phyloP scores from a whole-genome alignment of 2,113 vertebrate genomes.

The Excalfactoria chinensis region DNA sequence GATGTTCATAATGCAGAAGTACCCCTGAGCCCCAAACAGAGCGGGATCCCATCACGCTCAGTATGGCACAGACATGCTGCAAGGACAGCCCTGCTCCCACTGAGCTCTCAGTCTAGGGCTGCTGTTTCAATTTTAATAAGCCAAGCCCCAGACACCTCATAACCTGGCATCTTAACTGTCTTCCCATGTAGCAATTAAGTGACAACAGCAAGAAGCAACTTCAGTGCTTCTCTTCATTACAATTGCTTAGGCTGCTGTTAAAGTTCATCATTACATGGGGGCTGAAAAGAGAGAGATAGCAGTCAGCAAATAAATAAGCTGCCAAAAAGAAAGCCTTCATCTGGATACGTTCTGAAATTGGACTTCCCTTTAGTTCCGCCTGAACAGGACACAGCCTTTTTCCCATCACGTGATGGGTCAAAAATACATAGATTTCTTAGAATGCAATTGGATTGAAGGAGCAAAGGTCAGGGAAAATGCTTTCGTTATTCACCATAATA shows the following conservation, averaged over 20 bases:
- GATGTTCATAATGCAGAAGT: neutral
- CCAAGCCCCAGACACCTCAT: neutral
- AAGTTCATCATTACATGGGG: neutral
- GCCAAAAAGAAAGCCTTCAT: neutral
- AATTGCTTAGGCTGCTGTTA: neutral
- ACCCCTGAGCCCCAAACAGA: neutral
- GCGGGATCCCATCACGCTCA: neutral
- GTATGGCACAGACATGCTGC: neutral
- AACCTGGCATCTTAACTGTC: neutral
- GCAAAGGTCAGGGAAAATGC: slow-evolving; percentile 6
- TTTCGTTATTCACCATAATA: slow-evolving; percentile 51
- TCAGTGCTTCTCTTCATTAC: neutral
- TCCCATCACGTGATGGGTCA: neutral
- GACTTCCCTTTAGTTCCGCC: neutral
- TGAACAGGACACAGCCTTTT: neutral
- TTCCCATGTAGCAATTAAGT: neutral
- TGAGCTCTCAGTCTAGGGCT: neutral
- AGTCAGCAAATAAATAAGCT: neutral
- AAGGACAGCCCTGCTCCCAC: neutral
- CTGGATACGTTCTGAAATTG: neutral
- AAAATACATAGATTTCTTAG: slow-evolving; percentile 17
- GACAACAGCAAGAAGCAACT: neutral
- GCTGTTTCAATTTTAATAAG: neutral
- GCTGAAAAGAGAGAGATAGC: neutral
- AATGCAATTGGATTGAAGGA: neutral